Evolutionary conservation across 2,113 vertebrate genomes (phyloP), one percentile per base, ranked within the genome.

Genomic region (Pitta sordida): DNA sequence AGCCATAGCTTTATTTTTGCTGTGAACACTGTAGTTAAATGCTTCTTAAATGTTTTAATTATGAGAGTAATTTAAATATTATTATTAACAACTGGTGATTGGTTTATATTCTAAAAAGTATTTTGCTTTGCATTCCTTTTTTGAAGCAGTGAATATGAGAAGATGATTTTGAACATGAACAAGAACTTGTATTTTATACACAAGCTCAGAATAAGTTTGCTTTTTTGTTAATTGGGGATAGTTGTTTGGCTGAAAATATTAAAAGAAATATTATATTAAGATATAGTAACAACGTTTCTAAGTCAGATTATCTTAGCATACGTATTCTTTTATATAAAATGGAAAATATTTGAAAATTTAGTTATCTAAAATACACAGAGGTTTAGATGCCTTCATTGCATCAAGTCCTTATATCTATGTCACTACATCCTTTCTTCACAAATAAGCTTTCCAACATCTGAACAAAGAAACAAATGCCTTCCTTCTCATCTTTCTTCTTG

Each of bases 401-500:
- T n/a, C 36, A 53, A 86, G 51, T 56, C 58, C 52, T 48, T 39
- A 13, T 83, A 73, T 73, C 71, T 41, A 5, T 78, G 44, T 81
- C 49, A 83, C 37, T 70, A 46, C 8, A 20, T 87, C 62, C 92
- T 96, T 95, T 89, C 74, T 95, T 95, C 71, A 55, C 52, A 85
- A 96, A 96, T 48, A 83, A 96, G 82, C 89, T 84, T 48, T 94
- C 77, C 69, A 60, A 69, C 13, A 32, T 11, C 32, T 3, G 79
- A 97, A 96, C 49, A 96, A 97, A 97, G 92, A 69, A 91, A 39
- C 17, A 73, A 84, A 53, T 75, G 83, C 44, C 37, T 89, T 86
- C 88, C 55, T 76, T 92, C 91, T 89, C 81, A 69, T 92, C 92
- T 75, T 73, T 70, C 87, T 56, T 51, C 93, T 96, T 94, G 52